Evolutionary conservation across 2,113 vertebrate genomes (phyloP).

Genomic region (Alectura lathami): DNA sequence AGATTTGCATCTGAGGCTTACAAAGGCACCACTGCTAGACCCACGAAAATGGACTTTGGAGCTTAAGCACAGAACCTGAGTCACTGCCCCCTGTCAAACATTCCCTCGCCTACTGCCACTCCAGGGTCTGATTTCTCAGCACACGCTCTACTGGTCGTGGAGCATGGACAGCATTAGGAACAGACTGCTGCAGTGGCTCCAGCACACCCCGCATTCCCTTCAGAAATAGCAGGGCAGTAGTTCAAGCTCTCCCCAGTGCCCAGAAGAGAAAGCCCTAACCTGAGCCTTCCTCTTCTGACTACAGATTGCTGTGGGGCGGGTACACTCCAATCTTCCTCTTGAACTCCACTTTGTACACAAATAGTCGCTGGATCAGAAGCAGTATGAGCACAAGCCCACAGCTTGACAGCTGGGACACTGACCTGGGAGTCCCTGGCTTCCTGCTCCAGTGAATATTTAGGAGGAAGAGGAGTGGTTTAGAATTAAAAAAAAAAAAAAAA

Average conservation of each 20-base stretch:
- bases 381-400: neutral
- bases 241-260: neutral
- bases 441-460: conserved; percentile 32
- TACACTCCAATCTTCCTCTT: neutral
- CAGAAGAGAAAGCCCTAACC: neutral
- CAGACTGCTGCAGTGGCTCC: neutral
- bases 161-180: fast-evolving
- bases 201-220: neutral
- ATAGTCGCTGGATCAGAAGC: conserved; percentile 28
- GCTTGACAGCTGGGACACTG: neutral
- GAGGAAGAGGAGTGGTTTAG: neutral
- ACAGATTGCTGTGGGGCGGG: neutral
- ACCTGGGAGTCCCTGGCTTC: neutral
- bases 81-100: neutral
- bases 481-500: neutral
- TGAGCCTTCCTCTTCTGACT: neutral
- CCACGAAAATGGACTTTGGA: neutral
- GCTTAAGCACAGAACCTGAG: neutral
- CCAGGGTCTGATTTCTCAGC: neutral
- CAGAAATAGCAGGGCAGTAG: fast-evolving
- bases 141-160: neutral
- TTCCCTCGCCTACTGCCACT: neutral
- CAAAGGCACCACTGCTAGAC: neutral
- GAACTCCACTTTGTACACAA: neutral
- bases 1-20: neutral